These are phyloP conservation scores for Chrysolina haemoptera DNA, from an alignment of 2,888 invertebrate species.

Conservation along the genomic window DNA sequence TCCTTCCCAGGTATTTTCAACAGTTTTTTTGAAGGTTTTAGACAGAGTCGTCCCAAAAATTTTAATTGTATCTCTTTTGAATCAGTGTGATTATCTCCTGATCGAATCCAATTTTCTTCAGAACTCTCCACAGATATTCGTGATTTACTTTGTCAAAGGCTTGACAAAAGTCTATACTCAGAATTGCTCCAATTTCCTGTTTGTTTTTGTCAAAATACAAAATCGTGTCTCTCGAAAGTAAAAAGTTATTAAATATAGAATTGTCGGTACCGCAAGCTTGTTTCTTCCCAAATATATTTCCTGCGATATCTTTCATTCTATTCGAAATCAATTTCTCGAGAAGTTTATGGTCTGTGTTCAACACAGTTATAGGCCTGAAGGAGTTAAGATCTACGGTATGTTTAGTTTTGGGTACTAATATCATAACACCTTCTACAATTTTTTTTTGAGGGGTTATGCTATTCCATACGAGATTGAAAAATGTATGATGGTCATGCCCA, in stretches of 20 bases:
- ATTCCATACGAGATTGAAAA: no score
- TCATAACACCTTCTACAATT: no score
- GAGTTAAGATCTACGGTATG: background rate
- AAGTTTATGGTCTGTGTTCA: conserved; percentile 17
- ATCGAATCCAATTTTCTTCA: background rate
- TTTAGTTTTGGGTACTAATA: background rate
- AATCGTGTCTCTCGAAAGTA: background rate
- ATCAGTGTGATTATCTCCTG: background rate
- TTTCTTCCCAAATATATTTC: background rate
- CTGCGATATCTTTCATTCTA: background rate
- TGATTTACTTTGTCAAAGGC: background rate
- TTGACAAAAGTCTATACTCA: background rate
- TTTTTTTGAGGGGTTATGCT: no score
- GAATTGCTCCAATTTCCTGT: background rate
- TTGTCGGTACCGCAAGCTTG: background rate
- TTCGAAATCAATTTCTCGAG: background rate
- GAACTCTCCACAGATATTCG: background rate
- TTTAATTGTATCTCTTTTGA: no score
- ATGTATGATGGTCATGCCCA: no score
- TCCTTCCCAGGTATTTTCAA: background rate
- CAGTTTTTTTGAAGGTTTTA: background rate
- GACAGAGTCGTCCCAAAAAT: background rate
- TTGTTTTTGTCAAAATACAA: background rate
- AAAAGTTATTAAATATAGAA: conserved; percentile 8
- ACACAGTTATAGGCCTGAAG: conserved; percentile 5